Evolutionary conservation across 2,113 vertebrate genomes (phyloP).

Genomic region (Ctenomys sociabilis): DNA sequence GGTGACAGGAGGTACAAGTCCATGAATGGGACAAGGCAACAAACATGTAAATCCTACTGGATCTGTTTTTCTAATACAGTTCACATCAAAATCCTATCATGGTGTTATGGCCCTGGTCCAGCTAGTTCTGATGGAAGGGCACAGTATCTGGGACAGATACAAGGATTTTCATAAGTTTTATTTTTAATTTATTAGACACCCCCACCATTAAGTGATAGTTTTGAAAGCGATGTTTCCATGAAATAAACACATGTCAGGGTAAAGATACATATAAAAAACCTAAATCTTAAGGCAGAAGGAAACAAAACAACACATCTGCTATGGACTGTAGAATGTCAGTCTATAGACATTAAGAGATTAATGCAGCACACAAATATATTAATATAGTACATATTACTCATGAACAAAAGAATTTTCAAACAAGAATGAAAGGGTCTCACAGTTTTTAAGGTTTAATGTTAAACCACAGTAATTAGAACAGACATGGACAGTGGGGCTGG

Average conservation of each 20-base stretch:
- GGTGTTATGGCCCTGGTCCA: background rate
- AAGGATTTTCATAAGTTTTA: conserved; percentile 61
- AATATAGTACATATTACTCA: conserved; percentile 44
- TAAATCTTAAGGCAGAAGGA: conserved; percentile 79
- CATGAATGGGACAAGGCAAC: too few relatives aligned
- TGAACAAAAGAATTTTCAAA: background rate
- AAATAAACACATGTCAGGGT: conserved; percentile 82
- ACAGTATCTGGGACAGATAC: background rate
- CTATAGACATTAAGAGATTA: conserved; percentile 33
- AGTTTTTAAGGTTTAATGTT: background rate
- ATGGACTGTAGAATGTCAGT: conserved; percentile 36
- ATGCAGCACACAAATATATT: conserved; percentile 34
- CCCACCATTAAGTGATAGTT: conserved; percentile 73
- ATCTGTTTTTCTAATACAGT: background rate
- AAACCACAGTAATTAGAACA: rapidly evolving
- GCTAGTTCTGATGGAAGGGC: background rate
- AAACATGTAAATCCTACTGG: rapidly evolving
- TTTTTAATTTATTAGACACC: conserved; percentile 86
- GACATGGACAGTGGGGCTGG: background rate
- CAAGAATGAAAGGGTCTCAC: background rate
- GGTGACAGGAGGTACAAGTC: rapidly evolving
- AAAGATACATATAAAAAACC: conserved; percentile 79
- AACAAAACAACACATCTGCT: conserved; percentile 63
- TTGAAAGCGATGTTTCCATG: conserved; percentile 81
- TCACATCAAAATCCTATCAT: background rate